Conservation (phyloP, 2,113 vertebrate genomes). For the Motacilla tschutschensis region DNA sequence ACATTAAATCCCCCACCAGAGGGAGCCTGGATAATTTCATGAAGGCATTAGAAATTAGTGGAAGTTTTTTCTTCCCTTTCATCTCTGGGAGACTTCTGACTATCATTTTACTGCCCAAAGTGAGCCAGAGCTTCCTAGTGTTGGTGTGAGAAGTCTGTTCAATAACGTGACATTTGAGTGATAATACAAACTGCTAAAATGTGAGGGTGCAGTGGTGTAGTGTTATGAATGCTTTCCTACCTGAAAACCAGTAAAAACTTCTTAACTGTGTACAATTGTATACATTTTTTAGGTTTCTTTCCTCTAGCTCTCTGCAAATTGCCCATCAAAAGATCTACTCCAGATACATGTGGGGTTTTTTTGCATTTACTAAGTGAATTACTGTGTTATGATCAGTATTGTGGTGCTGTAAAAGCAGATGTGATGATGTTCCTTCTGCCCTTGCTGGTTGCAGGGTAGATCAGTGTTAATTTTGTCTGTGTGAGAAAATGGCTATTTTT, state of each 20-base stretch:
- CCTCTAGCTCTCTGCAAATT: neutral
- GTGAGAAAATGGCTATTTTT: neutral
- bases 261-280: neutral
- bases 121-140: neutral
- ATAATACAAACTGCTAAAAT: neutral
- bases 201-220: neutral
- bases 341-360: neutral
- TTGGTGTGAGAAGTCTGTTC: neutral
- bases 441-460: neutral
- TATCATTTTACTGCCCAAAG: neutral
- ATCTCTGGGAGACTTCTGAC: neutral
- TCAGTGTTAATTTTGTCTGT: neutral
- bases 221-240: neutral
- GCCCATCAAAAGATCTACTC: neutral
- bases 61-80: neutral
- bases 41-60: neutral
- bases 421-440: neutral
- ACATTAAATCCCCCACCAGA: slow-evolving; percentile 25
- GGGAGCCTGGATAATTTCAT: slow-evolving; percentile 30
- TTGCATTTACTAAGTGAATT: neutral
- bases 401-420: neutral
- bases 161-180: neutral
- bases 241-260: neutral
- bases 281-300: neutral
- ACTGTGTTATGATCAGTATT: neutral